phyloP scores from a whole-genome alignment of 2,113 vertebrate genomes.

The Nannospalax galili region DNA sequence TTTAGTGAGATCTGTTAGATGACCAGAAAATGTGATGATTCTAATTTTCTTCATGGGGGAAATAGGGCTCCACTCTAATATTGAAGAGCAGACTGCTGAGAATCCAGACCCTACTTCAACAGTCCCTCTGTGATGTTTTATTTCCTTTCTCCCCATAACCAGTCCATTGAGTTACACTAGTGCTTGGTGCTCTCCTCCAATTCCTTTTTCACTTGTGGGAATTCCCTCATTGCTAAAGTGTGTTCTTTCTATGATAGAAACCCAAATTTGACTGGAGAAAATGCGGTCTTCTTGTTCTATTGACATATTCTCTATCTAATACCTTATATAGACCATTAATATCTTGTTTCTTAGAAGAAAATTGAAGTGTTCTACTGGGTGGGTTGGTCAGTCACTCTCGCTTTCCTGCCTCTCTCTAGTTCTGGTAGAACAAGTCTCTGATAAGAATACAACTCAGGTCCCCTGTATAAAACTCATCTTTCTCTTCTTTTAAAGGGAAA shows the following conservation, averaged over 20 bases:
- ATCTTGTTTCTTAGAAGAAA: constrained; percentile 61
- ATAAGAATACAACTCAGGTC: background rate
- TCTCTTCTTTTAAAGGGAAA: background rate
- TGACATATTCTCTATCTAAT: constrained; percentile 1
- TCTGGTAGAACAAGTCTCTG: background rate
- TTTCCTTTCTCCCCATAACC: background rate
- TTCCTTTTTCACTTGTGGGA: background rate
- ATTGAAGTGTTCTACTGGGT: constrained; percentile 32
- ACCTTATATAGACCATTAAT: constrained; percentile 49
- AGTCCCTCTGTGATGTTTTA: too few species aligned
- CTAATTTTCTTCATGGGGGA: background rate
- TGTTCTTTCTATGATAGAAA: background rate
- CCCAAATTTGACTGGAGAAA: background rate
- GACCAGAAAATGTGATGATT: background rate
- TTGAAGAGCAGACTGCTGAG: background rate
- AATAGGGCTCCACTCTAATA: background rate
- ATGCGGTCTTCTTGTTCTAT: background rate
- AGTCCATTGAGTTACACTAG: background rate
- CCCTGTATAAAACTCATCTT: background rate
- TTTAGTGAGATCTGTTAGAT: background rate
- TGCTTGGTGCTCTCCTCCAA: background rate
- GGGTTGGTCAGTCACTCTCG: background rate
- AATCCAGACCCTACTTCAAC: rapidly evolving
- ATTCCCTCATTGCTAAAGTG: background rate
- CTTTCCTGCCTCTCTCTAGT: background rate